Conservation (phyloP, 2,888 invertebrate genomes). For the Erebia aethiops region DNA sequence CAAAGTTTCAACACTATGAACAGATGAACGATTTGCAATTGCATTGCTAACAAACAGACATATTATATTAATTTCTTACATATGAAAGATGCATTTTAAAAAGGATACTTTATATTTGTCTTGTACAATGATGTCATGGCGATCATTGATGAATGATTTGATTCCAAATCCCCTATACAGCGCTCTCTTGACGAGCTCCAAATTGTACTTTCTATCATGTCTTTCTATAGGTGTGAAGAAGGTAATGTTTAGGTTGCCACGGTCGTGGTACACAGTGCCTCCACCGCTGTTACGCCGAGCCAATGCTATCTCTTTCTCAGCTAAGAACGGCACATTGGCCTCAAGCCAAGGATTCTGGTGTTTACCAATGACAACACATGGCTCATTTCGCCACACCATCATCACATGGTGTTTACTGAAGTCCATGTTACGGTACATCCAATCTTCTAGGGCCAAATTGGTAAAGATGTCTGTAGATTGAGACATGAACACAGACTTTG, state of each 20-base stretch:
- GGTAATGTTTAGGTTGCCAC: constrained; percentile 95
- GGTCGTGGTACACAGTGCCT: constrained; percentile 98
- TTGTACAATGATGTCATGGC: constrained; percentile 93
- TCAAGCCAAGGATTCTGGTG: constrained; percentile 99
- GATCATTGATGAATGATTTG: constrained; percentile 88
- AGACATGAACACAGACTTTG: constrained; percentile 95
- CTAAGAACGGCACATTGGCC: constrained; percentile 88
- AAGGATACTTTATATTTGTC: constrained; percentile 89
- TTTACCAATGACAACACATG: constrained; percentile 97
- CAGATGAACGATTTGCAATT: too few species aligned
- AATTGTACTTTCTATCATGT: constrained; percentile 93
- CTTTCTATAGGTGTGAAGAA: constrained; percentile 93
- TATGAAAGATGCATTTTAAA: constrained; percentile 26
- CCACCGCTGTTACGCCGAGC: constrained; percentile 97
- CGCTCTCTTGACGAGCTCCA: constrained; percentile 92
- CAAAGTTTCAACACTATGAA: too few species aligned
- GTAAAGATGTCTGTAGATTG: constrained; percentile 95
- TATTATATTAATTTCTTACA: background rate
- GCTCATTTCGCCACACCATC: constrained; percentile 96
- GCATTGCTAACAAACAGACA: too few species aligned
- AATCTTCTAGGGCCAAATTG: constrained; percentile 97
- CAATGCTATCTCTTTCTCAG: constrained; percentile 86
- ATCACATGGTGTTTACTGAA: constrained; percentile 92
- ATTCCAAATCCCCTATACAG: constrained; percentile 92
- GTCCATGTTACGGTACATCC: constrained; percentile 95